Conservation (phyloP, 2,113 vertebrate genomes). For the Paramormyrops kingsleyae region DNA sequence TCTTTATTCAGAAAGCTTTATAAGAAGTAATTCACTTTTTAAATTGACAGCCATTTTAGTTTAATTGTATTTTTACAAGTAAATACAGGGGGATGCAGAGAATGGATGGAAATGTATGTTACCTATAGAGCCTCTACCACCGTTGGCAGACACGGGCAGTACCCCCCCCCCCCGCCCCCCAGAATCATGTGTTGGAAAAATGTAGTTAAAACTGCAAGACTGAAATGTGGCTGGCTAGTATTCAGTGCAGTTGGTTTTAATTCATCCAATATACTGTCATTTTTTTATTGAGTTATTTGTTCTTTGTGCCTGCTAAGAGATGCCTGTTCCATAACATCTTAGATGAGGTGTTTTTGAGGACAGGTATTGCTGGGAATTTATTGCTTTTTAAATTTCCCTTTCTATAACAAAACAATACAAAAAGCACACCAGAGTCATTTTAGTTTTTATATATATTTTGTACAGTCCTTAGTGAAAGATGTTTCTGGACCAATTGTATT, state of each 20-base stretch:
- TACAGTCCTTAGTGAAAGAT: not conserved
- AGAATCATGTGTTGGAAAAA: not conserved
- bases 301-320: not conserved
- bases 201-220: not conserved
- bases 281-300: not conserved
- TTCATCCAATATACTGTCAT: not conserved
- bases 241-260: not conserved
- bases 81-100: constrained; percentile 4
- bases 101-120: constrained; percentile 32
- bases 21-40: constrained; percentile 67
- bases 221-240: not conserved
- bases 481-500: constrained; percentile 6
- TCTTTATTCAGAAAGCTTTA: constrained; percentile 73
- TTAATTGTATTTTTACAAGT: constrained; percentile 59
- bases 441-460: not conserved
- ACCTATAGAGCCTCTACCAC: constrained; percentile 18
- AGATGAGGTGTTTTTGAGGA: not conserved
- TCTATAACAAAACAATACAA: not conserved
- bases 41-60: constrained; percentile 61
- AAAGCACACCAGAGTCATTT: constrained; percentile 2
- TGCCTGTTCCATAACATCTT: not conserved
- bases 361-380: not conserved
- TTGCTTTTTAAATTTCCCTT: not conserved
- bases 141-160: not conserved
- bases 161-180: no score